phyloP scores from a whole-genome alignment of 2,888 invertebrate genomes.

The Proisotoma minuta region DNA sequence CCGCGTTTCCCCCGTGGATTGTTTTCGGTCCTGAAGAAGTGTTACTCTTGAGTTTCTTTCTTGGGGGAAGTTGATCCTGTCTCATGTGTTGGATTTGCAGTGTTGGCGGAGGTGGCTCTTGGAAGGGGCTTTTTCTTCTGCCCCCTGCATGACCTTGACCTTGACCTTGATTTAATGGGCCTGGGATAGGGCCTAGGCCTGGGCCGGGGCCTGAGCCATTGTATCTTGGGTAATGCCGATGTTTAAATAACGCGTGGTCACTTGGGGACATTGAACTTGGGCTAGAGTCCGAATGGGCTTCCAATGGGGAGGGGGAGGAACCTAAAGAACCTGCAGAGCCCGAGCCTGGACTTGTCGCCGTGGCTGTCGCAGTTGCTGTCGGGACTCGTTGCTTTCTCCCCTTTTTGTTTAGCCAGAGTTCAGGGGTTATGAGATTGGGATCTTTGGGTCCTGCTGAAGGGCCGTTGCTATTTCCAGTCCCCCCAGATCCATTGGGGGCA shows the following conservation, averaged over 20 bases:
- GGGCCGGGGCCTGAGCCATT: not conserved
- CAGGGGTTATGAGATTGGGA: constrained; percentile 33
- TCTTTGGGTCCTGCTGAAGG: not conserved
- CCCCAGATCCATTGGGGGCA: no score
- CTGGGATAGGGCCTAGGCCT: not conserved
- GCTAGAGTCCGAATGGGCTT: no score
- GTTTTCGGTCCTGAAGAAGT: no score
- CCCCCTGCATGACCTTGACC: not conserved
- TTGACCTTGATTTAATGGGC: not conserved
- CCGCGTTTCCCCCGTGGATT: no score
- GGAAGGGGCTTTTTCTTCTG: no score
- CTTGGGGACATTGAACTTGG: not conserved
- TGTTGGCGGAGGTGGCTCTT: no score
- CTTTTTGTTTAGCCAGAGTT: constrained; percentile 29
- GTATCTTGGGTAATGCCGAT: no score
- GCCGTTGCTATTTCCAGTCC: not conserved
- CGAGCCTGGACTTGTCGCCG: not conserved
- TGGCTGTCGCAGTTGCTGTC: not conserved
- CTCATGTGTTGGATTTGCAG: no score
- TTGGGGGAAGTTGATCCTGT: no score
- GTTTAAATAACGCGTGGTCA: no score
- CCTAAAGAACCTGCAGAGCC: no score
- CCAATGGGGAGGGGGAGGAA: not conserved
- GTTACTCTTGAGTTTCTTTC: no score
- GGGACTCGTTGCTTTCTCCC: not conserved